Evolutionary conservation across 1,140 invertebrate species (phyloP).

Genomic region (Rhysida immarginata): DNA sequence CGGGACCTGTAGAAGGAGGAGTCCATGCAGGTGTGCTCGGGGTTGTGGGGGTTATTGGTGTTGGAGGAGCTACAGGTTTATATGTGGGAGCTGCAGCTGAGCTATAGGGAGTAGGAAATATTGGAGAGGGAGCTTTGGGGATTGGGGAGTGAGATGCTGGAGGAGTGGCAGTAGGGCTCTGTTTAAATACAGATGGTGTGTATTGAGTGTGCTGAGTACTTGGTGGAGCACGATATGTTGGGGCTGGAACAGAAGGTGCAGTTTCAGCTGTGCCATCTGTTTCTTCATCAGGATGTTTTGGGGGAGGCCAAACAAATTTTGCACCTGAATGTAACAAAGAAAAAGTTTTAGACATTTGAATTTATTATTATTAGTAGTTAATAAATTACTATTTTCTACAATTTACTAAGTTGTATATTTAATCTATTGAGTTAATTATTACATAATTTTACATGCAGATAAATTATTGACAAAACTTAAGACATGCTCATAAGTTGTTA

Average conservation of each 20-base stretch:
- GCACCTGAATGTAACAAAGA: slow-evolving; percentile 10
- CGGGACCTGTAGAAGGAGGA: slow-evolving; percentile 14
- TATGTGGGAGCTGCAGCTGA: slow-evolving; percentile 13
- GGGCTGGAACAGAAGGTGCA: slow-evolving; percentile 8
- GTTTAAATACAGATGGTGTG: slow-evolving; percentile 7
- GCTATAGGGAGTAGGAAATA: slow-evolving; percentile 11
- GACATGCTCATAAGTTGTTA: too few relatives aligned
- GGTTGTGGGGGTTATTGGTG: slow-evolving; percentile 9
- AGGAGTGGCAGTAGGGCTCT: not conserved
- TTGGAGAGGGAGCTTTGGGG: slow-evolving; percentile 12
- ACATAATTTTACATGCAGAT: too few relatives aligned
- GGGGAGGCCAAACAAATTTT: slow-evolving; percentile 43
- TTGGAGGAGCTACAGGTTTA: slow-evolving; percentile 15
- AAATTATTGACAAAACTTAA: too few relatives aligned
- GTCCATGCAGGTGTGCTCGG: slow-evolving; percentile 12
- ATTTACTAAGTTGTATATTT: too few relatives aligned
- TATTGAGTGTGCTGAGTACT: slow-evolving; percentile 16
- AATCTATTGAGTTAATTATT: too few relatives aligned
- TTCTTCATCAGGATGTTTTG: slow-evolving; percentile 15
- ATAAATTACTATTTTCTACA: not conserved
- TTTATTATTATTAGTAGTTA: not conserved
- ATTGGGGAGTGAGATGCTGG: slow-evolving; percentile 12
- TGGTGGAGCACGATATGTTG: slow-evolving; percentile 18
- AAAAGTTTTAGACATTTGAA: not conserved
- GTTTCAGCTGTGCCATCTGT: slow-evolving; percentile 11